These are phyloP conservation scores for Semotilus atromaculatus DNA, from an alignment of 2,797 vertebrate species.

Conservation along the genomic window DNA sequence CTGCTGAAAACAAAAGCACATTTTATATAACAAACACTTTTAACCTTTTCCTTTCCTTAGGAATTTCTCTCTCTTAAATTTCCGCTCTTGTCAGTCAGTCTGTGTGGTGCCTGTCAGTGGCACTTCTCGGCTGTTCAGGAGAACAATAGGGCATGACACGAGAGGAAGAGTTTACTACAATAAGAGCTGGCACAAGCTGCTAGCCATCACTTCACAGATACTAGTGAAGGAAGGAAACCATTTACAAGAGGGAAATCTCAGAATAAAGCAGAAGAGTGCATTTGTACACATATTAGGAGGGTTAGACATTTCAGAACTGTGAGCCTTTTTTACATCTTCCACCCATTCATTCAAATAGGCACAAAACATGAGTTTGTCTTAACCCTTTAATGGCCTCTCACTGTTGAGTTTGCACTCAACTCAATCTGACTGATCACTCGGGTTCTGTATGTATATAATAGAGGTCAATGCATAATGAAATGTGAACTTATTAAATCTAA, in stretches of 20 bases:
- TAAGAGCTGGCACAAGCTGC: slow-evolving; percentile 49
- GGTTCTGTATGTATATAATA: neutral
- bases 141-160: slow-evolving; percentile 45
- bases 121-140: neutral
- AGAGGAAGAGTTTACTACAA: slow-evolving; percentile 33
- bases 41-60: neutral
- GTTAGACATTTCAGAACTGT: neutral
- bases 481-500: neutral
- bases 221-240: slow-evolving; percentile 54
- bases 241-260: slow-evolving; percentile 44
- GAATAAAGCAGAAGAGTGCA: slow-evolving; percentile 44
- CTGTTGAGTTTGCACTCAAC: neutral
- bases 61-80: slow-evolving; percentile 15
- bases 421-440: neutral
- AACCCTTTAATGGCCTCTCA: neutral
- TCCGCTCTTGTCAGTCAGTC: neutral
- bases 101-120: slow-evolving; percentile 32
- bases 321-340: slow-evolving; percentile 8
- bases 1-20: neutral
- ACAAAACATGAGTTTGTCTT: slow-evolving; percentile 15
- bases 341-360: slow-evolving; percentile 19
- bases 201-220: slow-evolving; percentile 37
- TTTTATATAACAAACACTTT: neutral
- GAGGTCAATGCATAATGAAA: neutral
- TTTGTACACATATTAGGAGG: neutral